Evolutionary conservation across 2,888 invertebrate genomes (phyloP).

Genomic region (Diarsia rubi): DNA sequence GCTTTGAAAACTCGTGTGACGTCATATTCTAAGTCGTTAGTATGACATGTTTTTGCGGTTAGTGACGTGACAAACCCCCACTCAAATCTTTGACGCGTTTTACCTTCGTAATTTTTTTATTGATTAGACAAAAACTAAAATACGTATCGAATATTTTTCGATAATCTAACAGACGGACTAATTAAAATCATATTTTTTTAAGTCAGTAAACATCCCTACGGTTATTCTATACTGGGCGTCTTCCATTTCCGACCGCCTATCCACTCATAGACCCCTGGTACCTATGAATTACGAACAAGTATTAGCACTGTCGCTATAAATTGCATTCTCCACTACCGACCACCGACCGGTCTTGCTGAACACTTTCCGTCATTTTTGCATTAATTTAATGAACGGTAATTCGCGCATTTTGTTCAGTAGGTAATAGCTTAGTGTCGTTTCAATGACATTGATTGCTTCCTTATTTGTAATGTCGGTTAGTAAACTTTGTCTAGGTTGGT

Average conservation of each 20-base stretch:
- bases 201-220: no score
- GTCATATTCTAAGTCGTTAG: no score
- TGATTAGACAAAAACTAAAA: no score
- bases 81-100: no score
- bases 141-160: no score
- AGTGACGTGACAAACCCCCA: no score
- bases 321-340: conserved; percentile 6
- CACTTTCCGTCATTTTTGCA: conserved; percentile 49
- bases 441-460: conserved; percentile 15
- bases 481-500: neutral
- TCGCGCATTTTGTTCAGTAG: conserved; percentile 25
- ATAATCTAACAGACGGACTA: no score
- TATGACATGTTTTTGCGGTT: no score
- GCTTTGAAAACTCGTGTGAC: no score
- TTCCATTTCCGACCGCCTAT: neutral
- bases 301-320: neutral
- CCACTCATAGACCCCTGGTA: neutral
- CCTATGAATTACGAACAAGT: neutral
- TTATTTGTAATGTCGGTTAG: conserved; percentile 30
- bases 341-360: conserved; percentile 25
- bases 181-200: no score
- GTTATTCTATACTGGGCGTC: neutral
- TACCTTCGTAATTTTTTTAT: no score
- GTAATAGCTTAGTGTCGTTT: conserved; percentile 20
- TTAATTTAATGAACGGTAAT: conserved; percentile 42